Evolutionary conservation across 2,797 vertebrate genomes (phyloP), one percentile per base, ranked within the genome.

Genomic region (Mastacembelus armatus): DNA sequence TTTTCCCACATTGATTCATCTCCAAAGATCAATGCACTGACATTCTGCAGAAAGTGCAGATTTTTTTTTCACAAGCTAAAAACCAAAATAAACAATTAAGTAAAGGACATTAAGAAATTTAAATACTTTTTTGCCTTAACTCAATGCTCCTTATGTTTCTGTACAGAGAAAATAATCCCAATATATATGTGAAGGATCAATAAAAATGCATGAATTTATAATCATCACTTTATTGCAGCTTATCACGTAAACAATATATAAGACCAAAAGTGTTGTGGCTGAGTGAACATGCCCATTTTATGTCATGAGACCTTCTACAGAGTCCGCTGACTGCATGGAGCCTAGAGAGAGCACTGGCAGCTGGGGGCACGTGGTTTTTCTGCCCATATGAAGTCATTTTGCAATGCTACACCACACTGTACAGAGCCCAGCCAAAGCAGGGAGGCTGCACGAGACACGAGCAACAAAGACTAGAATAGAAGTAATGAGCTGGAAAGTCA

Each of bases 181-280:
- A 26, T 48, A 12, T 40, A 26, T 66, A 40, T 26, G 29, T 57
- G 14, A 63, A 66, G 2, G 5, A 39, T 64, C 32, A 83, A 84
- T 83, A 85, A 86, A 89, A 66, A 81, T 72, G 47, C 43, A 52
- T 61, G 63, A 80, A 73, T 90, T 91, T 85, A 68, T 85, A 77
- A 85, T 87, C 69, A 85, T 90, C 76, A 88, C 43, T 92, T 92
- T 92, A 91, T 92, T 91, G 82, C 85, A 92, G 81, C 78, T 89
- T 86, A 82, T 90, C 79, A 88, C 67, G 88, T 91, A 92, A 92
- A 92, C 89, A 90, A 89, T 90, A 88, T 85, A 92, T 91, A 92
- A 92, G 91, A 92, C 90, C 90, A 91, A 87, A 90, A 91, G 91
- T 92, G 91, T 90, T 92, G 87, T 87, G 89, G 89, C 87, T 84